These are phyloP conservation scores for Zaprionus tsacasi DNA, from an alignment of 1,140 invertebrate species.

Conservation along the genomic window DNA sequence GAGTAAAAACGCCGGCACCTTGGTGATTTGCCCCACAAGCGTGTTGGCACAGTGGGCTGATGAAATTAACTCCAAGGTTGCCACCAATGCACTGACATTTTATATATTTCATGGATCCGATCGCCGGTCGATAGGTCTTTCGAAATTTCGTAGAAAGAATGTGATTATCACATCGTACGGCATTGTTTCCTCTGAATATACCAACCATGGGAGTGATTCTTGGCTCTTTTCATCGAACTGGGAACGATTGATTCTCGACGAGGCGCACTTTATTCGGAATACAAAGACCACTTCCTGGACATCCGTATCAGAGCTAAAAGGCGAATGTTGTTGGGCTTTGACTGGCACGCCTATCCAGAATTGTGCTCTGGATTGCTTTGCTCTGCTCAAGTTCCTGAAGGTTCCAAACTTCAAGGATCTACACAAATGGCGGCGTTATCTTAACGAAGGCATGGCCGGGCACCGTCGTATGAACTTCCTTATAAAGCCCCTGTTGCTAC, in stretches of 20 bases:
- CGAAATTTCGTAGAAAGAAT: slow-evolving; percentile 24
- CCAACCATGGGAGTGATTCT: slow-evolving; percentile 18
- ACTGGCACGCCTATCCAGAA: slow-evolving; percentile 62
- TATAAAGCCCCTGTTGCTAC: slow-evolving; percentile 55
- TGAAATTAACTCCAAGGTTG: slow-evolving; percentile 48
- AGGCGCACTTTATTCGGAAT: slow-evolving; percentile 54
- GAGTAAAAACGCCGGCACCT: slow-evolving; percentile 29
- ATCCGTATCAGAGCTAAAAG: slow-evolving; percentile 21
- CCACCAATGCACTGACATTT: slow-evolving; percentile 20
- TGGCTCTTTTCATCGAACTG: slow-evolving; percentile 42
- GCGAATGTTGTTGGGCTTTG: slow-evolving; percentile 49
- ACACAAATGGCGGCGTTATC: slow-evolving; percentile 32
- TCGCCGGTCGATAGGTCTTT: slow-evolving; percentile 28
- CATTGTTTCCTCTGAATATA: slow-evolving; percentile 27
- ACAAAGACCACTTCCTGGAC: slow-evolving; percentile 26
- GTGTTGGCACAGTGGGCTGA: slow-evolving; percentile 52
- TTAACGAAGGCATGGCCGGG: slow-evolving; percentile 29
- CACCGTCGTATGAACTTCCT: slow-evolving; percentile 42
- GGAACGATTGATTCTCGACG: slow-evolving; percentile 57
- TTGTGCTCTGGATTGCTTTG: slow-evolving; percentile 53
- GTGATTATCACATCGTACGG: slow-evolving; percentile 55
- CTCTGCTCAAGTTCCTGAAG: slow-evolving; percentile 42
- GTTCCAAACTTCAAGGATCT: slow-evolving; percentile 53
- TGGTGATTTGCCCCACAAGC: slow-evolving; percentile 57
- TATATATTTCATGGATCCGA: slow-evolving; percentile 47